Conservation (phyloP, 1,140 invertebrate genomes). For the Ptiloglossa arizonensis region DNA sequence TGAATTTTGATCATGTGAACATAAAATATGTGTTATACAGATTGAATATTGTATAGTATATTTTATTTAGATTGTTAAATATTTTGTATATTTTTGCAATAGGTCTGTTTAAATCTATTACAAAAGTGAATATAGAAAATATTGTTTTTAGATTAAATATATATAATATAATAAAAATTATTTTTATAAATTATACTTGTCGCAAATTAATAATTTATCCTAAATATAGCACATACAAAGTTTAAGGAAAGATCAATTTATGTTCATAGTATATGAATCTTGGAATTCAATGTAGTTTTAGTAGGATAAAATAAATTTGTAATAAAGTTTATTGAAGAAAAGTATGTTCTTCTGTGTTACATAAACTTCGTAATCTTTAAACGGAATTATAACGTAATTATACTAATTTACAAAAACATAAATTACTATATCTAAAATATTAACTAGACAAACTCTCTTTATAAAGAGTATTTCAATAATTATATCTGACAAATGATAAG, state of each 20-base stretch:
- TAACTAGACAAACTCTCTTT: not conserved
- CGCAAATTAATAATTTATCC: not conserved
- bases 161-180: too few species aligned
- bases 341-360: not conserved
- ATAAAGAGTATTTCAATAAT: not conserved
- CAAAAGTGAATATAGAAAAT: not conserved
- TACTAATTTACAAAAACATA: slow-evolving; percentile 14
- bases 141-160: not conserved
- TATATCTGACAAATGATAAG: not conserved
- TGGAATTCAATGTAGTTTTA: not conserved
- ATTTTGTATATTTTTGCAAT: not conserved
- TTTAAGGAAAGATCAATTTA: not conserved
- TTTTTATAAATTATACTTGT: not conserved
- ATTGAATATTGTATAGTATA: not conserved
- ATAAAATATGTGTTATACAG: not conserved
- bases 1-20: not conserved
- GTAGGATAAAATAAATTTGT: not conserved
- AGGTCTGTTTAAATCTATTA: not conserved
- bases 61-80: not conserved
- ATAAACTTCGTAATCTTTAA: not conserved
- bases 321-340: not conserved
- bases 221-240: not conserved
- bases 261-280: too few species aligned
- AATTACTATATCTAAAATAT: slow-evolving; percentile 5
- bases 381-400: not conserved